These are phyloP conservation scores for Taxidea taxus DNA, from an alignment of 2,113 vertebrate genomes.

Conservation along the genomic window DNA sequence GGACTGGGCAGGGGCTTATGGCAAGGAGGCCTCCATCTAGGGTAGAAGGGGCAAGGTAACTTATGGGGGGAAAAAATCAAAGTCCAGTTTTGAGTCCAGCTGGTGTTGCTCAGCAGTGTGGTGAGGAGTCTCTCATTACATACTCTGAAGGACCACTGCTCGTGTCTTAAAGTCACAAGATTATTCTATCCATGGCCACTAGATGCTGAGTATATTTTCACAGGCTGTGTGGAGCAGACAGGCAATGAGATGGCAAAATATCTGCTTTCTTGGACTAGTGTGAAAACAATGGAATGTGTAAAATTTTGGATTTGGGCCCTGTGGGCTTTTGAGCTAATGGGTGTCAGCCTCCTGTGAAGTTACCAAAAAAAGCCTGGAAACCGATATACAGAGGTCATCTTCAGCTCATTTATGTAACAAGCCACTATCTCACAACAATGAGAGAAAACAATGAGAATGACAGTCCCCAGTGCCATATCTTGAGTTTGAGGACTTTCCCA, in stretches of 20 bases:
- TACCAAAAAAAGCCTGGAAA: too few relatives aligned
- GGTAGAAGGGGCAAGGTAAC: rapidly evolving
- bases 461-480: neutral
- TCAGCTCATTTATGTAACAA: neutral
- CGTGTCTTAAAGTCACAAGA: neutral
- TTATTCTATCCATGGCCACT: too few relatives aligned
- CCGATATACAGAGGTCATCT: rapidly evolving
- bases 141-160: neutral
- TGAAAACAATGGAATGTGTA: neutral
- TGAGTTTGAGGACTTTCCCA: neutral
- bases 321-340: neutral
- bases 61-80: rapidly evolving
- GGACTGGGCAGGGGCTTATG: neutral
- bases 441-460: neutral
- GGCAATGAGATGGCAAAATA: neutral
- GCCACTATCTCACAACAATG: neutral
- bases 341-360: neutral
- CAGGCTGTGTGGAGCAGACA: neutral
- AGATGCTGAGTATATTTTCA: neutral
- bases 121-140: neutral
- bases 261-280: neutral
- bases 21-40: rapidly evolving
- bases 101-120: rapidly evolving
- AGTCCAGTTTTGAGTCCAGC: neutral
- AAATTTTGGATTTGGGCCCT: neutral